phyloP scores from a whole-genome alignment of 1,140 invertebrate genomes.

The Microplitis mediator region DNA sequence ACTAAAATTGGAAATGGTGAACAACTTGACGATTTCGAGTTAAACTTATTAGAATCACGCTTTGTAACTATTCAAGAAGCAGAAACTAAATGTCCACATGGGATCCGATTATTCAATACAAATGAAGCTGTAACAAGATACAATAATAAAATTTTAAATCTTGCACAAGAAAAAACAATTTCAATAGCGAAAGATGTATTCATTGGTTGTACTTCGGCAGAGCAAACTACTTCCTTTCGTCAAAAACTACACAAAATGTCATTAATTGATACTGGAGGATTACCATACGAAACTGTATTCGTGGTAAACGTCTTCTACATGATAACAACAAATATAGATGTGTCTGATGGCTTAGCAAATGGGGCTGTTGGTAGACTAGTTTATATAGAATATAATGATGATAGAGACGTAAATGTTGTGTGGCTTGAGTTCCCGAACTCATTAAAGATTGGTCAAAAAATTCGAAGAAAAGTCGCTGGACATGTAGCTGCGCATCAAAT shows the following conservation, averaged over 20 bases:
- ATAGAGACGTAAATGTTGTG: constrained; percentile 26
- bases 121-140: constrained; percentile 28
- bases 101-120: constrained; percentile 34
- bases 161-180: constrained; percentile 37
- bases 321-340: constrained; percentile 50
- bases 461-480: constrained; percentile 33
- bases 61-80: constrained; percentile 32
- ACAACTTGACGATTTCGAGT: constrained; percentile 23
- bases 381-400: constrained; percentile 42
- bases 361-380: constrained; percentile 47
- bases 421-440: constrained; percentile 34
- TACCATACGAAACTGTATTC: constrained; percentile 48
- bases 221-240: constrained; percentile 33
- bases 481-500: constrained; percentile 26
- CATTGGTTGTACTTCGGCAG: constrained; percentile 26
- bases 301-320: constrained; percentile 45
- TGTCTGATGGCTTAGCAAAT: constrained; percentile 49
- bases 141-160: constrained; percentile 33
- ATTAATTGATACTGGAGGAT: constrained; percentile 44
- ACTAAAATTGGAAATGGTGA: constrained; percentile 41
- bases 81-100: constrained; percentile 29
- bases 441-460: constrained; percentile 29
- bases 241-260: constrained; percentile 49
- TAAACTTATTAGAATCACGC: constrained; percentile 31
- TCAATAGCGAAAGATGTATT: constrained; percentile 38